phyloP scores from a whole-genome alignment of 2,797 vertebrate species.

The Cyprinella venusta region DNA sequence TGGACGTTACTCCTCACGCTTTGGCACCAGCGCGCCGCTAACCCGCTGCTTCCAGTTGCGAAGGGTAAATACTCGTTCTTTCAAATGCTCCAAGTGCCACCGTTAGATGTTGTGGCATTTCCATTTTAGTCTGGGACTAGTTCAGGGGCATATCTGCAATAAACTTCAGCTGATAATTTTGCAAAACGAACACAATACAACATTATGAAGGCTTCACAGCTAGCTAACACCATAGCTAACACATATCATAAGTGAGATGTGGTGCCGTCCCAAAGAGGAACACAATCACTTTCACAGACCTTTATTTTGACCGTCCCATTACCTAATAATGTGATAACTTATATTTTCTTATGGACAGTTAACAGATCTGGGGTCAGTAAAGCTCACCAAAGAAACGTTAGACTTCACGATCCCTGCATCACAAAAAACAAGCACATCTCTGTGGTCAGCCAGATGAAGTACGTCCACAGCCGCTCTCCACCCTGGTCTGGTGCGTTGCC shows the following conservation, averaged over 20 bases:
- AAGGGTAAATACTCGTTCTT: constrained; percentile 64
- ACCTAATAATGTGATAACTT: neutral
- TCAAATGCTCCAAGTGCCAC: neutral
- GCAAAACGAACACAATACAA: too few relatives aligned
- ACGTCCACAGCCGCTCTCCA: constrained; percentile 71
- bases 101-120: neutral
- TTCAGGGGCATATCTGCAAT: too few relatives aligned
- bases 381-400: constrained; percentile 58
- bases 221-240: too few relatives aligned
- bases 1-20: constrained; percentile 89
- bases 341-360: constrained; percentile 58
- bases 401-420: constrained; percentile 68
- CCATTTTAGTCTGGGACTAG: too few relatives aligned
- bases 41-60: constrained; percentile 76
- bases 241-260: neutral
- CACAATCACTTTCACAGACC: too few relatives aligned
- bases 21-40: constrained; percentile 85
- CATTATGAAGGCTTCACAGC: too few relatives aligned
- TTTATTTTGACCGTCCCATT: too few relatives aligned
- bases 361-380: constrained; percentile 53
- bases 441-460: constrained; percentile 71
- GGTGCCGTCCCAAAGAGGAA: neutral
- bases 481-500: constrained; percentile 75
- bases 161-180: too few relatives aligned
- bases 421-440: constrained; percentile 65